These are phyloP conservation scores for Pyxicephalus adspersus DNA, from an alignment of 2,113 vertebrate genomes.

Conservation along the genomic window DNA sequence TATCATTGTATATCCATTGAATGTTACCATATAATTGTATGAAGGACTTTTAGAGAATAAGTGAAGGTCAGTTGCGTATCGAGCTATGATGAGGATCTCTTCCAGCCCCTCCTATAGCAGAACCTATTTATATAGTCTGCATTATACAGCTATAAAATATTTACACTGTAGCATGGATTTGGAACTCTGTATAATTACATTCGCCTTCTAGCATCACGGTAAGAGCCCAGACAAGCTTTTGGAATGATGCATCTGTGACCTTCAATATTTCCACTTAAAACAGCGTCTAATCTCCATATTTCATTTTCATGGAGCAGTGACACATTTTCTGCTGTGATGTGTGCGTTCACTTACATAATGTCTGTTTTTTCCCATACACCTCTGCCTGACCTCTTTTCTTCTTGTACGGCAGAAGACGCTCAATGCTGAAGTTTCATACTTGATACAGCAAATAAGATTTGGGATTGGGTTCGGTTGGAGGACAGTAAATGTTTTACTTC, in stretches of 20 bases:
- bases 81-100: neutral
- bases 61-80: conserved; percentile 23
- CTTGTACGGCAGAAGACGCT: neutral
- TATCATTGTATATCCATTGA: conserved; percentile 18
- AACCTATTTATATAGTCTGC: neutral
- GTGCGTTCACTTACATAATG: conserved; percentile 26
- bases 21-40: neutral
- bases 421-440: too few relatives aligned
- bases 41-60: neutral
- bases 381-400: conserved; percentile 34
- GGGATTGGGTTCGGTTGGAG: too few relatives aligned
- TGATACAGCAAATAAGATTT: too few relatives aligned
- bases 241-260: conserved; percentile 32
- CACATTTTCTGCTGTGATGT: conserved; percentile 34
- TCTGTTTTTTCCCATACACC: conserved; percentile 38
- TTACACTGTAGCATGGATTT: neutral
- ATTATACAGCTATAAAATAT: conserved; percentile 16
- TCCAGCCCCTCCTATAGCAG: neutral
- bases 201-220: conserved; percentile 1
- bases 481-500: too few relatives aligned
- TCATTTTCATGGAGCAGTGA: conserved; percentile 35
- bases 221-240: neutral
- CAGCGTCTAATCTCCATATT: conserved; percentile 33
- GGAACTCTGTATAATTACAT: neutral
- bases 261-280: conserved; percentile 19